phyloP scores from a whole-genome alignment of 2,797 vertebrate species.

The Oceanodroma leucorhoa region DNA sequence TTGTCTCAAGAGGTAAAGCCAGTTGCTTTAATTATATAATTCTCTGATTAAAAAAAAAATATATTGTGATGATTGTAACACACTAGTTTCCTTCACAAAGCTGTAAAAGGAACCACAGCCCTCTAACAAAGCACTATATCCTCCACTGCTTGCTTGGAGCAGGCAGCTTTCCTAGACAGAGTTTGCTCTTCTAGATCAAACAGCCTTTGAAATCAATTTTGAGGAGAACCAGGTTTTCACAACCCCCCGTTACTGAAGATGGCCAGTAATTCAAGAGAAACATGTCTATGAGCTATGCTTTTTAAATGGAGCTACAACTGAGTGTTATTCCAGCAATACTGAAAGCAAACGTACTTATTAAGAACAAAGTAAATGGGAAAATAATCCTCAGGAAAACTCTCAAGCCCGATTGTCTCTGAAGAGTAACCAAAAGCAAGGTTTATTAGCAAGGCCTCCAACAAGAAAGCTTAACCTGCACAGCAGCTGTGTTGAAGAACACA shows the following conservation, averaged over 20 bases:
- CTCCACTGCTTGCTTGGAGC: not conserved
- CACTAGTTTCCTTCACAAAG: not conserved
- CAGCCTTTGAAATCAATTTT: not conserved
- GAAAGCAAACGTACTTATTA: not conserved
- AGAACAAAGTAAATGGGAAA: not conserved
- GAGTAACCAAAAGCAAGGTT: not conserved
- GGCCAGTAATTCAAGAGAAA: not conserved
- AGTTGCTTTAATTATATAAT: not conserved
- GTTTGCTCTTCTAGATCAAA: not conserved
- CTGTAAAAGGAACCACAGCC: not conserved
- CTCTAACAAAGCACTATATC: not conserved
- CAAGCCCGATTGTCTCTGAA: not conserved
- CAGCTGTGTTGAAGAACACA: not conserved
- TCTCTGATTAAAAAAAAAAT: not conserved
- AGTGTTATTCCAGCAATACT: not conserved
- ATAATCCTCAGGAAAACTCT: not conserved
- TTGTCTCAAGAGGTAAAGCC: not conserved
- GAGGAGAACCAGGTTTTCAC: not conserved
- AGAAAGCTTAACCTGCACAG: not conserved
- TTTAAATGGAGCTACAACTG: not conserved
- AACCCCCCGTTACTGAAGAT: not conserved
- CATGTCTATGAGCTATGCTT: fast-evolving
- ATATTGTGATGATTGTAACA: not conserved
- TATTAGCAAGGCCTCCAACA: not conserved
- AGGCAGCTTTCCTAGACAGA: not conserved